Evolutionary conservation across 2,888 invertebrate species (phyloP).

Genomic region (Plebejus argus): DNA sequence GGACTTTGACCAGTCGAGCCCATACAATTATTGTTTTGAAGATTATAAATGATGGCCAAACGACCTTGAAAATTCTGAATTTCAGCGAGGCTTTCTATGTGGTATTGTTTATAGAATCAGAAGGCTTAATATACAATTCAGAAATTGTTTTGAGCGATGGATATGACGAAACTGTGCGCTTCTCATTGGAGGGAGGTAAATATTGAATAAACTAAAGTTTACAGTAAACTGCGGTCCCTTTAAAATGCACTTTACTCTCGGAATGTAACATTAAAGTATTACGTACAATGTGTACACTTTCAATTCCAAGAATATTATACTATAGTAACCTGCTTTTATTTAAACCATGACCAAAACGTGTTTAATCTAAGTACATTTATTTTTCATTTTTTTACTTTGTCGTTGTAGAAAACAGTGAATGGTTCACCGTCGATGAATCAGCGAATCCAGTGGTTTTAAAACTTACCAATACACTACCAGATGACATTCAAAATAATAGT

Average conservation of each 20-base stretch:
- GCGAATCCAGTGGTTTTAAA: neutral
- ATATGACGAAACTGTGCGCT: constrained; percentile 31
- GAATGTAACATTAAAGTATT: too few species aligned
- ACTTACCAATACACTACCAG: neutral
- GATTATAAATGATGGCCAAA: constrained; percentile 26
- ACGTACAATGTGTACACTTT: neutral
- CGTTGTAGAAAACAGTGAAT: neutral
- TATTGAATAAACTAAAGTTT: neutral
- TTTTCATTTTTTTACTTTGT: neutral
- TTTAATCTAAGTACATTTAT: neutral
- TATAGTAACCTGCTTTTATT: neutral
- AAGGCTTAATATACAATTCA: constrained; percentile 35
- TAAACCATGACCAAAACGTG: neutral
- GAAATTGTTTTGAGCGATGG: constrained; percentile 31
- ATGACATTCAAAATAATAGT: constrained; percentile 24
- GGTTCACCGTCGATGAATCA: constrained; percentile 14
- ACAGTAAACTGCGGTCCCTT: neutral
- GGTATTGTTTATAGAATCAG: constrained; percentile 40
- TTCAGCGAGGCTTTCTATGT: constrained; percentile 38
- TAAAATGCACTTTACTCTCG: neutral
- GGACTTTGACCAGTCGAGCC: constrained; percentile 37
- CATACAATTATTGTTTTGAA: constrained; percentile 38
- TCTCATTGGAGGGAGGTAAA: constrained; percentile 34
- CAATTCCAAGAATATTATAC: neutral
- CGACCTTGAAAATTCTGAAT: neutral